Evolutionary conservation across 2,113 vertebrate species (phyloP).

Genomic region (Mobula birostris): DNA sequence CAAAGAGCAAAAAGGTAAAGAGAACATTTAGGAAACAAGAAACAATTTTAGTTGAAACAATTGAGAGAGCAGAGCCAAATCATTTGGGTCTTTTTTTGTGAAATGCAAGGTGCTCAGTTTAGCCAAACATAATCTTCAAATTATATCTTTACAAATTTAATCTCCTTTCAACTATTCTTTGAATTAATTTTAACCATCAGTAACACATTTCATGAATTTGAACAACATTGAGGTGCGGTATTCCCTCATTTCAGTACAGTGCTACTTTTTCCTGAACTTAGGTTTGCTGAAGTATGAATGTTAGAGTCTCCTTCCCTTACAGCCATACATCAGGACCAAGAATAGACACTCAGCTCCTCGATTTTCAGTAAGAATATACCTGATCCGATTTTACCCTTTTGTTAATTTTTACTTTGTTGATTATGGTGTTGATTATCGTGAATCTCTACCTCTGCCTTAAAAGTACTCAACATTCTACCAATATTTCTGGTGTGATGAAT

Average conservation of each 20-base stretch:
- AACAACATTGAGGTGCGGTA: neutral
- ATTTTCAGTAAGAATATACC: too few relatives aligned
- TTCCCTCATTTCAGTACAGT: neutral
- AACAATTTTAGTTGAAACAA: neutral
- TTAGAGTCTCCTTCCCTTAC: neutral
- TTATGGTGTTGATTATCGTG: too few relatives aligned
- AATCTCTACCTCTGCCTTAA: too few relatives aligned
- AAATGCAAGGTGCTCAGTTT: neutral
- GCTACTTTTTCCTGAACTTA: neutral
- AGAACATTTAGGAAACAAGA: constrained; percentile 18
- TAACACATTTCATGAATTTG: neutral
- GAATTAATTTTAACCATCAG: neutral
- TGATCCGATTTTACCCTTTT: too few relatives aligned
- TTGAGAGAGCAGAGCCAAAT: neutral
- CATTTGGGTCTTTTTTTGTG: neutral
- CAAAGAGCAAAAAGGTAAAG: constrained; percentile 36
- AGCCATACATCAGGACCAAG: too few relatives aligned
- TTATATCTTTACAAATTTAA: neutral
- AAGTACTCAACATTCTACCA: too few relatives aligned
- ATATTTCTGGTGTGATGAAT: too few relatives aligned
- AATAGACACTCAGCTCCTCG: too few relatives aligned
- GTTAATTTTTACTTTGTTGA: too few relatives aligned
- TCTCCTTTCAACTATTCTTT: neutral
- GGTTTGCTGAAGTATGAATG: neutral
- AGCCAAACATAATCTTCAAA: neutral